phyloP scores from a whole-genome alignment of 2,888 invertebrate genomes.

The Leptopilina myrica region DNA sequence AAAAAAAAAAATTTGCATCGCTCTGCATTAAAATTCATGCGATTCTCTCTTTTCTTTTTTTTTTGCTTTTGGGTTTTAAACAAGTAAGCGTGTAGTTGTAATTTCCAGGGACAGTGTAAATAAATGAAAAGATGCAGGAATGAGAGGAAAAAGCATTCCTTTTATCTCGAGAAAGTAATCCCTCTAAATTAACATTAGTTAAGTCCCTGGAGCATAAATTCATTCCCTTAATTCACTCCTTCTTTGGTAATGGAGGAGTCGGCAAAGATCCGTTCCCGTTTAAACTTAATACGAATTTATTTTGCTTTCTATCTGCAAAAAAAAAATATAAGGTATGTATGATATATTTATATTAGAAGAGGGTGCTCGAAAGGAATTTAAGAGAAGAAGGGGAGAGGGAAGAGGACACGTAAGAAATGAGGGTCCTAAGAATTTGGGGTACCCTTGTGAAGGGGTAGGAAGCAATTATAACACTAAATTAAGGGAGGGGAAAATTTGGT shows the following conservation, averaged over 20 bases:
- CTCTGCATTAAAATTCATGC: no score
- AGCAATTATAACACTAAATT: slow-evolving; percentile 76
- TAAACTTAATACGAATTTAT: slow-evolving; percentile 34
- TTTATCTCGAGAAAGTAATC: slow-evolving; percentile 28
- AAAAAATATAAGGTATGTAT: slow-evolving; percentile 37
- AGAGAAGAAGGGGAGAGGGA: slow-evolving; percentile 33
- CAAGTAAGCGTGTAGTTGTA: no score
- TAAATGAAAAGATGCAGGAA: slow-evolving; percentile 1
- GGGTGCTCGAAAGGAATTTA: slow-evolving; percentile 35
- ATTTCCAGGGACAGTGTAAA: not conserved
- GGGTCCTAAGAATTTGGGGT: slow-evolving; percentile 43
- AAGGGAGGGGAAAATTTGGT: slow-evolving; percentile 76
- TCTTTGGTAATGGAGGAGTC: not conserved
- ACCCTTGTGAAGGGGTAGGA: slow-evolving; percentile 66
- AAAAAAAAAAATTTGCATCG: no score
- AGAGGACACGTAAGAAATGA: slow-evolving; percentile 47
- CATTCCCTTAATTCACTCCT: slow-evolving; percentile 29
- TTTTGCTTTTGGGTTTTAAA: no score
- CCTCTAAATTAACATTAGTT: slow-evolving; percentile 33
- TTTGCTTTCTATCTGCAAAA: slow-evolving; percentile 13
- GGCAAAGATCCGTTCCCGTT: slow-evolving; percentile 24
- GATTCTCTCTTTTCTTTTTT: no score
- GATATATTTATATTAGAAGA: slow-evolving; percentile 15
- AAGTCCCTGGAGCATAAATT: slow-evolving; percentile 35
- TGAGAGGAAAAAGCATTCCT: not conserved